Percentiles rank a stretch among this genome's conserved stretches.
phyloP scores from a whole-genome alignment of 1,140 invertebrate species.

The Chymomyza costata region DNA sequence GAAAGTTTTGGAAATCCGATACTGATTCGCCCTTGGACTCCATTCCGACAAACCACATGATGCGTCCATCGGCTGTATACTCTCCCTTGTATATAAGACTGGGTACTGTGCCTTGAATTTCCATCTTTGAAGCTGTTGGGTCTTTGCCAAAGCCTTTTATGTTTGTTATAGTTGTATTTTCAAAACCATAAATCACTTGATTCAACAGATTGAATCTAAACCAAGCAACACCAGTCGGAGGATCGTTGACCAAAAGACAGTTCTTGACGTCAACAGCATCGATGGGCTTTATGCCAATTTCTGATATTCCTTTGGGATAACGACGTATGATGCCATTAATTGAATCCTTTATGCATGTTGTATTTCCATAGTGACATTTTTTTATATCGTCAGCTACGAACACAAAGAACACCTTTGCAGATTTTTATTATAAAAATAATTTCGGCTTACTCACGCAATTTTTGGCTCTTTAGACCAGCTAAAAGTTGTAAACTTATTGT shows the following conservation, averaged over 20 bases:
- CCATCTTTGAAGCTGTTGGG: constrained; percentile 38
- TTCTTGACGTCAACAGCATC: constrained; percentile 39
- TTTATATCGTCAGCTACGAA: constrained; percentile 28
- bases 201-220: constrained; percentile 37
- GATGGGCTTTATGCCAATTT: constrained; percentile 38
- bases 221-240: constrained; percentile 39
- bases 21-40: constrained; percentile 29
- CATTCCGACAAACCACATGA: constrained; percentile 46
- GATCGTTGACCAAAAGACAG: constrained; percentile 38
- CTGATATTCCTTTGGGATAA: constrained; percentile 47
- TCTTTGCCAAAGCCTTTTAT: constrained; percentile 44
- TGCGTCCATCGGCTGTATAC: constrained; percentile 39
- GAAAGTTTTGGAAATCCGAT: constrained; percentile 49
- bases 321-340: constrained; percentile 31
- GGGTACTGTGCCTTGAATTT: constrained; percentile 38
- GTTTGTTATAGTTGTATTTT: constrained; percentile 52
- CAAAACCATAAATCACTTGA: constrained; percentile 48
- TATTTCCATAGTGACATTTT: constrained; percentile 47
- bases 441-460: constrained; percentile 31
- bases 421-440: neutral
- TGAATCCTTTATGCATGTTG: constrained; percentile 32
- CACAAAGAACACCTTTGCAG: neutral
- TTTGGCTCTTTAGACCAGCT: constrained; percentile 14
- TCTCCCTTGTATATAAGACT: constrained; percentile 42
- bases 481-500: constrained; percentile 17